Conservation (phyloP, 2,113 vertebrate species). For the Petromus typicus region DNA sequence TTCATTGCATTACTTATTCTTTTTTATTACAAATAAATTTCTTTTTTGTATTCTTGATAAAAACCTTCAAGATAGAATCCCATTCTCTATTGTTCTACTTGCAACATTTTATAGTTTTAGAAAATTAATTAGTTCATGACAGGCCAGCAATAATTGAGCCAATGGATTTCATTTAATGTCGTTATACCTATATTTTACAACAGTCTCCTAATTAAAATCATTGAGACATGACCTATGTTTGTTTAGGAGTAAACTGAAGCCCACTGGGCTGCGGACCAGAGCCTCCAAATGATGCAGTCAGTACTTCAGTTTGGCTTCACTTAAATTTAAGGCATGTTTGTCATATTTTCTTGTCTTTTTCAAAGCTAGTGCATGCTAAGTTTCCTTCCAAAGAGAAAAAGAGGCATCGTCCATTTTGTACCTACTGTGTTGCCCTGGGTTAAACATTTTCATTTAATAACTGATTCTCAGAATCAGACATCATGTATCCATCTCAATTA, state of each 20-base stretch:
- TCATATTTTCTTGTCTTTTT: neutral
- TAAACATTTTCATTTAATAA: neutral
- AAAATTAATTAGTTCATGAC: neutral
- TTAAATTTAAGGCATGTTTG: neutral
- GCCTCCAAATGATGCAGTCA: neutral
- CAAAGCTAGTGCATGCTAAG: neutral
- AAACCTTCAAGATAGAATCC: neutral
- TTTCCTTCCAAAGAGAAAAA: neutral
- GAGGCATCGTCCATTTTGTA: neutral
- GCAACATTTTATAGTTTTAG: neutral
- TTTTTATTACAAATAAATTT: neutral
- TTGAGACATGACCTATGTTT: neutral
- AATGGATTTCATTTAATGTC: neutral
- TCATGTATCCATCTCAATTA: neutral
- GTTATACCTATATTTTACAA: neutral
- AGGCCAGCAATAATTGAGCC: neutral
- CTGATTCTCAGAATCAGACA: neutral
- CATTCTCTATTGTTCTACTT: neutral
- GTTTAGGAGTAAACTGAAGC: neutral
- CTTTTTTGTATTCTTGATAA: neutral
- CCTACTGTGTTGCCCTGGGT: rapidly evolving
- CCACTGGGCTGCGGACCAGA: neutral
- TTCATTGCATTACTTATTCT: neutral
- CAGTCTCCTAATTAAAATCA: neutral
- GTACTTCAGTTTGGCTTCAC: neutral